phyloP scores from a whole-genome alignment of 1,140 invertebrate species.

The silkworm (Bombyx mori) region ASM3026992v2 NC_085128.1:13234001-13234500 shows the following conservation, averaged over 20 bases:
- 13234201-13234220: slow-evolving; percentile 34
- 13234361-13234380: too few relatives aligned
- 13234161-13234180: slow-evolving; percentile 33
- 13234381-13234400: slow-evolving; percentile 1
- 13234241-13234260: not conserved
- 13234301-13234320: not conserved
- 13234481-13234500: slow-evolving; percentile 12
- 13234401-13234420: slow-evolving; percentile 15
- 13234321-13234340: too few relatives aligned
- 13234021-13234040: not conserved
- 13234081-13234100: slow-evolving; percentile 17
- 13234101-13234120: slow-evolving; percentile 23
- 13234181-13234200: slow-evolving; percentile 27
- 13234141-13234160: slow-evolving; percentile 36
- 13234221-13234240: slow-evolving; percentile 41
- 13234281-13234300: not conserved
- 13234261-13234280: slow-evolving; percentile 9
- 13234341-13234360: too few relatives aligned
- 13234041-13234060: not conserved
- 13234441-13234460: slow-evolving; percentile 36
- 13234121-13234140: slow-evolving; percentile 32
- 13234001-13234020: slow-evolving; percentile 9
- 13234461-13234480: slow-evolving; percentile 31
- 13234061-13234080: slow-evolving; percentile 7
- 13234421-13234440: slow-evolving; percentile 20